Base-by-base conservation (phyloP, 2,113 vertebrate genomes). In the Phoenicopterus ruber region DNA sequence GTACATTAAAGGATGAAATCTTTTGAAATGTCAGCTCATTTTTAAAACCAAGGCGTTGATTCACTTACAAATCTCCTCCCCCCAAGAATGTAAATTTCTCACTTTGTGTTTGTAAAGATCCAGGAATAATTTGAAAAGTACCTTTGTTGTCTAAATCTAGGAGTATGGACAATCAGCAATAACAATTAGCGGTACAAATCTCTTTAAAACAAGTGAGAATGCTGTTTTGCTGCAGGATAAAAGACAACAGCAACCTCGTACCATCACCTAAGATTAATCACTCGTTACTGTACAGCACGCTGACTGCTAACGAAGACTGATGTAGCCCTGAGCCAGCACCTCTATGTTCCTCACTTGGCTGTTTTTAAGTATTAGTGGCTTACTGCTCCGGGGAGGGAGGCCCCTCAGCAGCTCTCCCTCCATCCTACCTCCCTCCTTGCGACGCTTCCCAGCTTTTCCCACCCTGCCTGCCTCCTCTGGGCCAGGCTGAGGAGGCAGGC, bases 181-280 rank as follows among this genome's bases (percentile, higher is more conserved):
- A 38, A 34, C 17, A 31, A 28, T 32, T 24, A 29, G 26, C 1
- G 13, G 17, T 3, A 49, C 10, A 16, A 5, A n/a, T 32, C 28
- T n/a, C 57, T 67, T 34, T 10, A 26, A 78, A 57, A 4, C n/a
- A 12, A 19, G 10, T 1, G 24, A 42, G 54, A 47, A 34, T 0
- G 54, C 20, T 26, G 0, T 24, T 94, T 69, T 40, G 13, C 26
- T 49, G 71, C 29, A 24, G 42, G 55, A 7, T 28, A 31, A 65
- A 61, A 58, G 62, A 20, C 3, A 26, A 14, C 61, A 20, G 26
- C 49, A n/a, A 52, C n/a, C 19, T 19, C 34, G 3, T 11, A 4
- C 14, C 6, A 2, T n/a, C 46, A 13, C 26, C 11, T 8, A 2
- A 29, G 9, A 32, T 5, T 1, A 42, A 63, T 38, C 28, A 3